Base-by-base conservation (phyloP, 2,888 invertebrate genomes). In the Brachypalpus laphriformis region DNA sequence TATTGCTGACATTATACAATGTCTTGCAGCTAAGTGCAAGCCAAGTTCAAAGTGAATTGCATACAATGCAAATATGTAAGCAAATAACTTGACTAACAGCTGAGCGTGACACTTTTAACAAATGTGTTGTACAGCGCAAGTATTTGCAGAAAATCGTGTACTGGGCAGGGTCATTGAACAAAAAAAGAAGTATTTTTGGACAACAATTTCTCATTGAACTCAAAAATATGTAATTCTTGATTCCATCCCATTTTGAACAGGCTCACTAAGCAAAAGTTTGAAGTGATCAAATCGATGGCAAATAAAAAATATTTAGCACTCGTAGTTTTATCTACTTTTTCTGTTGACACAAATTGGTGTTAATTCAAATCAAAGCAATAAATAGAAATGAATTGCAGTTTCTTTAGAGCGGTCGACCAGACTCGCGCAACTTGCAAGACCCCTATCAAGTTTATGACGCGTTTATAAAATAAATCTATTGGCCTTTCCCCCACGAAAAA, bases 401-500 rank as follows among this genome's bases (percentile, higher is more conserved):
- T n/a, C n/a, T n/a, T n/a, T n/a, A n/a, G n/a, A n/a, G 1, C 1
- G 2, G 2, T 3, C 11, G 5, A 6, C 20, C 16, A 8, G 47
- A 20, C 47, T 2, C 16, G 3, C 0, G 9, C 9, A 47, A 47
- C 11, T 47, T 47, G 47, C 18, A 45, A 20, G 9, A 45, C 4
- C 51, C 14, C 25, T 25, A 51, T 51, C 51, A 25, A 25, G 9
- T 51, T 51, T 51, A 51, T 51, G 51, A 51, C 51, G 28, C 25
- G 25, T 7, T n/a, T 14, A 51, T 28, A 51, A 51, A 51, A 25
- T 51, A 25, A 51, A 25, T 20, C 51, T 0, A 25, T 25, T 20
- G 4, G 25, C 14, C 28, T 51, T 2, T 3, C 18, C 47, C 6
- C 9, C 20, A 28, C 28, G 25, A n/a, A 5, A 28, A 1, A 14